phyloP scores from a whole-genome alignment of 2,888 invertebrate species.

The Cheilosia impressa region DNA sequence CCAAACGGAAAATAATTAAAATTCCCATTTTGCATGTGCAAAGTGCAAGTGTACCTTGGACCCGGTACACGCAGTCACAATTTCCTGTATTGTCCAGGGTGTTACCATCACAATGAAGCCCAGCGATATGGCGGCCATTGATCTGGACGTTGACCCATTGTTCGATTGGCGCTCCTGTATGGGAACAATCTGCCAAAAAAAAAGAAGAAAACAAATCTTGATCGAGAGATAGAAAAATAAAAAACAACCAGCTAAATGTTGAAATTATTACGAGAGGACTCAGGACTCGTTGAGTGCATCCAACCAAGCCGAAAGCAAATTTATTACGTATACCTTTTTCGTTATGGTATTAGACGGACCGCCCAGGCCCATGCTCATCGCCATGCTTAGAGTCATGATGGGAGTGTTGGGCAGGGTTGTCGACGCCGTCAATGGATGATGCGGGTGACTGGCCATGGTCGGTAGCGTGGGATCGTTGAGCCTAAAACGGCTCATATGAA shows the following conservation, averaged over 20 bases:
- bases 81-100: conserved; percentile 95
- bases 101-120: conserved; percentile 96
- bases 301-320: conserved; percentile 34
- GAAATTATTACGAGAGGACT: conserved; percentile 21
- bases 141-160: conserved; percentile 91
- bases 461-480: conserved; percentile 83
- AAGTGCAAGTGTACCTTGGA: conserved; percentile 86
- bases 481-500: conserved; percentile 93
- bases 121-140: conserved; percentile 96
- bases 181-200: conserved; percentile 80
- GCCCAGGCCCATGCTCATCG: conserved; percentile 82
- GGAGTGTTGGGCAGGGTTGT: conserved; percentile 78
- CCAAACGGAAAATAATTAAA: conserved; percentile 52
- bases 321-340: conserved; percentile 82
- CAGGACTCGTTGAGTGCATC: no score
- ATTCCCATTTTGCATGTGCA: conserved; percentile 47
- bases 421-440: conserved; percentile 79
- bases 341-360: conserved; percentile 81
- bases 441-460: conserved; percentile 82
- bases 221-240: neutral
- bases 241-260: conserved; percentile 26
- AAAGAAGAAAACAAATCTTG: neutral
- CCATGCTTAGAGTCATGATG: conserved; percentile 82
- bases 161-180: conserved; percentile 86
- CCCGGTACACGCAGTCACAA: conserved; percentile 94